Evolutionary conservation across 2,113 vertebrate genomes (phyloP).

Genomic region (Neoarius graeffei): DNA sequence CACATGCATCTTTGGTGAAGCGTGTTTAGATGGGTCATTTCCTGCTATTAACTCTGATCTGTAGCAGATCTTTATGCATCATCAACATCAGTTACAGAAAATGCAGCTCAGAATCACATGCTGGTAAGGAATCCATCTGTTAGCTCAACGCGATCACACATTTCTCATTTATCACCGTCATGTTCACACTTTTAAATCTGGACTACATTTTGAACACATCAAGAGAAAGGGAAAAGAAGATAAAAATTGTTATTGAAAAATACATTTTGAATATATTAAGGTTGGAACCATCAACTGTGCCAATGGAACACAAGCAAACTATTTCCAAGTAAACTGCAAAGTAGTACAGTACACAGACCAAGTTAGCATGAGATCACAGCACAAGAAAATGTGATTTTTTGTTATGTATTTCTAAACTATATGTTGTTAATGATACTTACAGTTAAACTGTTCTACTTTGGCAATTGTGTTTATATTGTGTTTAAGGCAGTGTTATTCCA

Average conservation of each 20-base stretch:
- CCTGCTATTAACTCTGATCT: slow-evolving; percentile 41
- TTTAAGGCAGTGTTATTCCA: not conserved
- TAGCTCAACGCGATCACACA: not conserved
- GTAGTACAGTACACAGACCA: not conserved
- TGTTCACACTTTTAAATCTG: slow-evolving; percentile 24
- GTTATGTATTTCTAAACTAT: not conserved
- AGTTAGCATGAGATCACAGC: not conserved
- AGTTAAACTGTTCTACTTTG: not conserved
- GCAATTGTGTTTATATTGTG: not conserved
- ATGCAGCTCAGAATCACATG: not conserved
- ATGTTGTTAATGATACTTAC: not conserved
- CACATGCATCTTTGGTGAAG: slow-evolving; percentile 20
- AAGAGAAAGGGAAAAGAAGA: not conserved
- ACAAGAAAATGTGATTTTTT: not conserved
- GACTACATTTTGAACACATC: not conserved
- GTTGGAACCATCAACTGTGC: not conserved
- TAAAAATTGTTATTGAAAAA: not conserved
- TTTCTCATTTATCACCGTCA: slow-evolving; percentile 25
- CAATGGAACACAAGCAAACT: not conserved
- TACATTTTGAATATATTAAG: not conserved
- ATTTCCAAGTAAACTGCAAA: not conserved
- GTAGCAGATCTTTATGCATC: slow-evolving; percentile 30
- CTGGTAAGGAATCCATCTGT: slow-evolving; percentile 28
- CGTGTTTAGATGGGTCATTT: slow-evolving; percentile 13
- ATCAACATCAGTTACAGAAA: slow-evolving; percentile 17